Evolutionary conservation across 1,140 invertebrate species (phyloP).

Genomic region (Drosophila subobscura): DNA sequence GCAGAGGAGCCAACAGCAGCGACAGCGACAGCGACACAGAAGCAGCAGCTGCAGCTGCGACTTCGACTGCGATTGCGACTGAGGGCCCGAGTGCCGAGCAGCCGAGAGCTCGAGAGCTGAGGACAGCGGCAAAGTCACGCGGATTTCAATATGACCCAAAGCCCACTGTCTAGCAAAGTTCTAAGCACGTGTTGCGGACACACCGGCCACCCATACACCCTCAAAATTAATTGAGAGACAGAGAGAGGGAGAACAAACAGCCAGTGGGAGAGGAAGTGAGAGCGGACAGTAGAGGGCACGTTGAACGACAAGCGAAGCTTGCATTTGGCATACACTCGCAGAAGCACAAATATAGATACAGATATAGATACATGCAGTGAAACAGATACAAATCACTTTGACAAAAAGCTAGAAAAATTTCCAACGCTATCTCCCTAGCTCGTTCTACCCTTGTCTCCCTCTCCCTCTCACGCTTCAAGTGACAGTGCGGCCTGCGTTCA

Average conservation of each 20-base stretch:
- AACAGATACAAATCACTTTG: constrained; percentile 6
- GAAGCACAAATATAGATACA: constrained; percentile 18
- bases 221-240: constrained; percentile 34
- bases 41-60: background rate
- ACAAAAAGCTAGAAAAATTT: constrained; percentile 34
- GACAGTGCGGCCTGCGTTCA: too few relatives aligned
- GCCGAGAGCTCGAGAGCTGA: constrained; percentile 12
- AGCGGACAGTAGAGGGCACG: constrained; percentile 39
- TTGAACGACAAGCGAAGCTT: constrained; percentile 47
- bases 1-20: background rate
- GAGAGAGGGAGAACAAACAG: constrained; percentile 28
- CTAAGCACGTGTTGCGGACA: constrained; percentile 83
- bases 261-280: constrained; percentile 18
- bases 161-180: constrained; percentile 81
- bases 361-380: constrained; percentile 14
- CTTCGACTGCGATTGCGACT: constrained; percentile 25
- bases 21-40: background rate
- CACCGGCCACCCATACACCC: constrained; percentile 52
- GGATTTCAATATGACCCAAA: constrained; percentile 83
- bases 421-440: constrained; percentile 6
- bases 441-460: constrained; percentile 5
- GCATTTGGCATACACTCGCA: constrained; percentile 56
- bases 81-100: background rate
- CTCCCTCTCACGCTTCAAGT: constrained; percentile 7
- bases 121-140: constrained; percentile 74